Conservation (phyloP, 2,113 vertebrate genomes). For the Orientallactaga bullata region DNA sequence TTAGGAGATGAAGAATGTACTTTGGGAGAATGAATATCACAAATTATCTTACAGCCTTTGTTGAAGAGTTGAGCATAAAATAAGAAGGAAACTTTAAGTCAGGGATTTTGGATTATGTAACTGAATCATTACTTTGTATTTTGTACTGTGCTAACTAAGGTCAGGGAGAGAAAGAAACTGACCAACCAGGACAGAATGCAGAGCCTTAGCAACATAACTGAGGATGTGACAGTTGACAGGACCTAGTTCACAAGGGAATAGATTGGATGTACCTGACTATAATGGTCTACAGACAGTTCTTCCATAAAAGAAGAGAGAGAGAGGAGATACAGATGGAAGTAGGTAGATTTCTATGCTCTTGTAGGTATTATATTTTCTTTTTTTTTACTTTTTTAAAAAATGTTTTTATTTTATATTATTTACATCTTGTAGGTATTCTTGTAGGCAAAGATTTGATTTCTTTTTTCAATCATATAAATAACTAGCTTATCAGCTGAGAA, state of each 20-base stretch:
- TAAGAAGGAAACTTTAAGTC: neutral
- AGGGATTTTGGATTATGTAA: neutral
- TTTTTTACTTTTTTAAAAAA: too few relatives aligned
- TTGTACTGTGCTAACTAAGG: neutral
- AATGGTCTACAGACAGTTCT: neutral
- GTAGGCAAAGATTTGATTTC: neutral
- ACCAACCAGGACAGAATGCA: neutral
- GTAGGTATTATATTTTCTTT: too few relatives aligned
- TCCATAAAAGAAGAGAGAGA: neutral
- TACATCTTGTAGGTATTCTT: neutral
- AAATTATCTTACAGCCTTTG: neutral
- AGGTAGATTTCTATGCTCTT: rapidly evolving
- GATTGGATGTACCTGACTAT: rapidly evolving
- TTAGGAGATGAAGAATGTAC: neutral
- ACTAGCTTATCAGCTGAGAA: neutral
- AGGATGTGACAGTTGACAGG: neutral
- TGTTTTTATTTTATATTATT: too few relatives aligned
- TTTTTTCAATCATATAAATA: conserved; percentile 41
- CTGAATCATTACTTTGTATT: neutral
- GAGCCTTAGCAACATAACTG: neutral
- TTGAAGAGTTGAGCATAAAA: neutral
- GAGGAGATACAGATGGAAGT: neutral
- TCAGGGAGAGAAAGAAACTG: neutral
- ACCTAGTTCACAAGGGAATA: neutral
- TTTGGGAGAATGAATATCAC: neutral